Percentiles rank a stretch among this genome's conserved stretches.
Conservation (phyloP, 37 sponge, comb jelly and placozoan species). For the Petrosia ficiformis region DNA sequence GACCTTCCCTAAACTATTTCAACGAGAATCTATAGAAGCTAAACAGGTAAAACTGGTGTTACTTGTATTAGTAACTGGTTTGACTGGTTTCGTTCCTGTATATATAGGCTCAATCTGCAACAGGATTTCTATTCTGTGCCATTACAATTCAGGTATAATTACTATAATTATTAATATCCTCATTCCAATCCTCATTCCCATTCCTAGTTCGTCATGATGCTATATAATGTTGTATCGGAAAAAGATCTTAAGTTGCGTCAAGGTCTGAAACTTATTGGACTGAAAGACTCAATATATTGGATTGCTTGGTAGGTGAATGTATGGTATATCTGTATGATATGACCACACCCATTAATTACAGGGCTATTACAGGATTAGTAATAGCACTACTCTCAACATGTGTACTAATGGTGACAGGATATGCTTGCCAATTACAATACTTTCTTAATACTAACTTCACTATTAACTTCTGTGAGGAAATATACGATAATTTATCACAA, state of each 20-base stretch:
- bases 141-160: constrained; percentile 70
- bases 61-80: background rate
- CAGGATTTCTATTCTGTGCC: constrained; percentile 76
- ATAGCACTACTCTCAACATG: constrained; percentile 66
- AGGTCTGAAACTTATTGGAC: constrained; percentile 76
- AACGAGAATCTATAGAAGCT: constrained; percentile 36
- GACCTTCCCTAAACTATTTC: constrained; percentile 56
- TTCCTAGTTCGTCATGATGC: constrained; percentile 78
- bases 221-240: constrained; percentile 83
- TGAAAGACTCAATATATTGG: constrained; percentile 87
- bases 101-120: constrained; percentile 54
- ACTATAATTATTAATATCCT: background rate
- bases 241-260: constrained; percentile 84
- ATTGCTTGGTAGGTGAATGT: constrained; percentile 57
- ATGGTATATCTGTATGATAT: background rate
- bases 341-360: background rate
- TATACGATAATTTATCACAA: background rate
- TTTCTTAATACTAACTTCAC: constrained; percentile 74
- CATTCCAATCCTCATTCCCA: background rate
- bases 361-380: constrained; percentile 69
- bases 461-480: constrained; percentile 72
- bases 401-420: constrained; percentile 49
- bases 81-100: background rate
- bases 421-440: constrained; percentile 73
- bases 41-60: constrained; percentile 45